Percentiles rank a stretch among this genome's conserved stretches.
Evolutionary conservation across 2,113 vertebrate genomes (phyloP).

Genomic region (Bagarius yarrelli): DNA sequence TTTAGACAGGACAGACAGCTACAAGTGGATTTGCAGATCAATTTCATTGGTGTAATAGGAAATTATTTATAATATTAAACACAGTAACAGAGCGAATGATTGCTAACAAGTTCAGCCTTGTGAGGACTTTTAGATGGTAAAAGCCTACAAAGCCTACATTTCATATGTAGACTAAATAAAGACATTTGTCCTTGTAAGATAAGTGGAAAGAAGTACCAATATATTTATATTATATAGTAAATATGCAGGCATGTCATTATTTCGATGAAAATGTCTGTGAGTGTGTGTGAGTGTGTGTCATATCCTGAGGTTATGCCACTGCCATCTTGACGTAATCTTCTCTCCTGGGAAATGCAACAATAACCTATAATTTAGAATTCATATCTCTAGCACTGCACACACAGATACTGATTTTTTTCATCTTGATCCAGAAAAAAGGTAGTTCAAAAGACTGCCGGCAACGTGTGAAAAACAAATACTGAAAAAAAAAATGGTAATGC

Average conservation of each 20-base stretch:
- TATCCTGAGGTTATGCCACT: constrained; percentile 27
- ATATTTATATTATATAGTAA: no score
- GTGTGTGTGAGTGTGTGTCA: not conserved
- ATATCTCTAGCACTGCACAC: not conserved
- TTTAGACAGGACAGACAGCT: not conserved
- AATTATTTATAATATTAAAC: not conserved
- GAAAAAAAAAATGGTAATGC: not conserved
- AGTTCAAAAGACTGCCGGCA: not conserved
- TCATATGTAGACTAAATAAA: no score
- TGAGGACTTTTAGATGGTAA: not conserved
- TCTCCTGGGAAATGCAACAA: constrained; percentile 19
- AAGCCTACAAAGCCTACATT: no score
- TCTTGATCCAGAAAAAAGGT: not conserved
- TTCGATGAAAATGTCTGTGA: not conserved
- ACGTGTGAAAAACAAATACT: not conserved
- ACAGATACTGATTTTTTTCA: not conserved
- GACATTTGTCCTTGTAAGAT: no score
- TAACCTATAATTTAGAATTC: constrained; percentile 7
- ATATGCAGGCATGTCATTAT: no score
- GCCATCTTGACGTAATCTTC: constrained; percentile 9
- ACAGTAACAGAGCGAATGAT: not conserved
- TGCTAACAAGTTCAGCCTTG: not conserved
- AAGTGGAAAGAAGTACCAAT: no score
- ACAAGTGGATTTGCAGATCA: constrained; percentile 14
- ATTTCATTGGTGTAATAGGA: not conserved